phyloP scores from a whole-genome alignment of 2,888 invertebrate genomes.

The Spisula subtruncata region DNA sequence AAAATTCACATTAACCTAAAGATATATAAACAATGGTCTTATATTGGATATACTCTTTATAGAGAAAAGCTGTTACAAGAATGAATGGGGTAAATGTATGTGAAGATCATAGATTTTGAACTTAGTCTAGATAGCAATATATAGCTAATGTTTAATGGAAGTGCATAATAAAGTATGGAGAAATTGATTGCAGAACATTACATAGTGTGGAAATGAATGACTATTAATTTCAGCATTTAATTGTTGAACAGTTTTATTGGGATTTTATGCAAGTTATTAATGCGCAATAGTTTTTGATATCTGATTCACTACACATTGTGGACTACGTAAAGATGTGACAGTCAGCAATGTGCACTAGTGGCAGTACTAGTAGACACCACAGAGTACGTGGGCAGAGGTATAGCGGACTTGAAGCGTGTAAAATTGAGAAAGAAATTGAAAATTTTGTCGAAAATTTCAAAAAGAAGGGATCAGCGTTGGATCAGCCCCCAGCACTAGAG shows the following conservation, averaged over 20 bases:
- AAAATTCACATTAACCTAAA: too few species aligned
- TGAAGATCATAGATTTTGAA: background rate
- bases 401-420: slow-evolving; percentile 71
- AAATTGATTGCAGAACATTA: background rate
- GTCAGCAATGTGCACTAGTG: slow-evolving; percentile 67
- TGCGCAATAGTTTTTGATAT: background rate
- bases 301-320: background rate
- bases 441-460: slow-evolving; percentile 84
- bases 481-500: slow-evolving; percentile 74
- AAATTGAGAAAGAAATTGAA: slow-evolving; percentile 84
- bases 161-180: background rate
- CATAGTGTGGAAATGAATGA: background rate
- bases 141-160: background rate
- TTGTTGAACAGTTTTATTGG: background rate
- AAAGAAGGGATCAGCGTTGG: slow-evolving; percentile 79
- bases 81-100: too few species aligned
- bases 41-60: background rate
- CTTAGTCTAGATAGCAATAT: background rate
- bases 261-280: background rate
- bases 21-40: background rate
- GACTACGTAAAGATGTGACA: slow-evolving; percentile 21
- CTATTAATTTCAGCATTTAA: background rate
- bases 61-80: background rate
- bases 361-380: slow-evolving; percentile 59
- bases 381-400: slow-evolving; percentile 70